Evolutionary conservation across 2,888 invertebrate genomes (phyloP).

Genomic region (Halocaridina rubra): DNA sequence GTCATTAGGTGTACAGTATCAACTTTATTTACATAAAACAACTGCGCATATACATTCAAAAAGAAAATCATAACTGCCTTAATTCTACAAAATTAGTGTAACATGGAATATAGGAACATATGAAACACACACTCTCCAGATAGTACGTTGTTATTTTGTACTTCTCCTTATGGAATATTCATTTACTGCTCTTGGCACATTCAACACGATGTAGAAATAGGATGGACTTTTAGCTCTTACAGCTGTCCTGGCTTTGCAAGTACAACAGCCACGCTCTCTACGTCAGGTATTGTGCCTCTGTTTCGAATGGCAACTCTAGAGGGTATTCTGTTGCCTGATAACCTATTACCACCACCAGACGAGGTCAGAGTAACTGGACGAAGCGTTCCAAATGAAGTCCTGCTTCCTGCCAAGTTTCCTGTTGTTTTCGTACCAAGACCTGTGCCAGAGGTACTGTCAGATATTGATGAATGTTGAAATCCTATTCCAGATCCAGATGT

Average conservation of each 20-base stretch:
- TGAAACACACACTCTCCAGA: conserved; percentile 20
- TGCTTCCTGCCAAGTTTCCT: neutral
- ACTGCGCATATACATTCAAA: neutral
- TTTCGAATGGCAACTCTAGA: neutral
- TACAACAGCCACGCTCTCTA: neutral
- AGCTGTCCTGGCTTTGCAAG: neutral
- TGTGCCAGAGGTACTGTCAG: too few relatives aligned
- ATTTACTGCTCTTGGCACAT: neutral
- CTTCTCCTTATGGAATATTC: neutral
- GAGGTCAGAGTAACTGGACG: neutral
- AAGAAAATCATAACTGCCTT: neutral
- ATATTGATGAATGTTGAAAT: too few relatives aligned
- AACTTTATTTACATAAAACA: conserved; percentile 21
- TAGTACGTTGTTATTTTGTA: too few relatives aligned
- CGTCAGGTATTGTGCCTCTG: neutral
- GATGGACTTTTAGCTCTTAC: too few relatives aligned
- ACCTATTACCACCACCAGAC: neutral
- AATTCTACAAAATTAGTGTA: neutral
- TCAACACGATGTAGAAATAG: too few relatives aligned
- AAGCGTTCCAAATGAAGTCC: neutral
- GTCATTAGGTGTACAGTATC: neutral
- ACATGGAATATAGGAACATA: conserved; percentile 5
- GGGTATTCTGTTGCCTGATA: neutral
- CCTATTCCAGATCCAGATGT: neutral
- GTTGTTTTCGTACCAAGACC: neutral